Percentiles rank a stretch among this genome's conserved stretches.
phyloP scores from a whole-genome alignment of 1,140 invertebrate species.

The Sesamia nonagrioides region DNA sequence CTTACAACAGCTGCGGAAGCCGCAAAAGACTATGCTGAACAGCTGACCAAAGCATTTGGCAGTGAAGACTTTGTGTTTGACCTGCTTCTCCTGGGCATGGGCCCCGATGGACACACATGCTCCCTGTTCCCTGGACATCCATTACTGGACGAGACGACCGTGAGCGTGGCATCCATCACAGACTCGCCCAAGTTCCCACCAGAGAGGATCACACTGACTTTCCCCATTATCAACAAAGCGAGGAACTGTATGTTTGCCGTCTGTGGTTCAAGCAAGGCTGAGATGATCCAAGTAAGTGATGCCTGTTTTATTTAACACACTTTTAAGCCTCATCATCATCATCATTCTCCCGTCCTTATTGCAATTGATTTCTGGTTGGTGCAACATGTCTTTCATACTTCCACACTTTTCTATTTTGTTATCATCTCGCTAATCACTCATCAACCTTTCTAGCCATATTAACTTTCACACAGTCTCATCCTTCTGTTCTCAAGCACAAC shows the following conservation, averaged over 20 bases:
- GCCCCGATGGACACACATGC: slow-evolving; percentile 99
- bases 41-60: slow-evolving; percentile 90
- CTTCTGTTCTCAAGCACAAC: no score
- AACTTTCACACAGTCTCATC: no score
- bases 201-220: slow-evolving; percentile 96
- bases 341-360: no score
- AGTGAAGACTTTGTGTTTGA: slow-evolving; percentile 92
- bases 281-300: slow-evolving; percentile 93
- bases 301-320: not conserved
- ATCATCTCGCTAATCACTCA: no score
- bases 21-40: slow-evolving; percentile 93
- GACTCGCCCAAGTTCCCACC: slow-evolving; percentile 99
- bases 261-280: slow-evolving; percentile 95
- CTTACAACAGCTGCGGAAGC: slow-evolving; percentile 91
- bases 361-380: no score
- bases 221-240: slow-evolving; percentile 97
- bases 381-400: no score
- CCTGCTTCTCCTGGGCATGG: slow-evolving; percentile 97
- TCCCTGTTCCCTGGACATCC: slow-evolving; percentile 97
- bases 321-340: slow-evolving; percentile 4
- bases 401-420: no score
- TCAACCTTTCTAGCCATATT: no score
- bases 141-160: slow-evolving; percentile 89
- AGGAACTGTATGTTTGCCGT: slow-evolving; percentile 94
- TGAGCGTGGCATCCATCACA: slow-evolving; percentile 94